A percentile compares a stretch with the other conserved stretches of the same genome.
Evolutionary conservation across 2,888 invertebrate species (phyloP).

Genomic region (Selenia dentaria): DNA sequence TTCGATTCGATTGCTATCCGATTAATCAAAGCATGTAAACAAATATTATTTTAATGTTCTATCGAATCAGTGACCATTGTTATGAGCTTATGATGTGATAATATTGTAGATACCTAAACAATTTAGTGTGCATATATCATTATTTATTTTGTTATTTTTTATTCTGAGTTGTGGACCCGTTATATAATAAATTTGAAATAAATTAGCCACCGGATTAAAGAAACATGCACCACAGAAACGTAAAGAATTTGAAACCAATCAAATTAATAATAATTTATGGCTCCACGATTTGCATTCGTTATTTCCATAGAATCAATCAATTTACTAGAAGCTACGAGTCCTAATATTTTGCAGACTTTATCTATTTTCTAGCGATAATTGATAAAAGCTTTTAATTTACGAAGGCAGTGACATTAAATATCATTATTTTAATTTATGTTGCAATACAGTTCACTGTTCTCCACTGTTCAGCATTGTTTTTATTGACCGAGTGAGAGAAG

Average conservation of each 20-base stretch:
- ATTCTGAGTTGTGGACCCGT: slow-evolving; percentile 10
- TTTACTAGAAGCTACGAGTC: background rate
- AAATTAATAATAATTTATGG: slow-evolving; percentile 5
- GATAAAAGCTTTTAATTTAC: slow-evolving; percentile 1
- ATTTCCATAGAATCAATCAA: background rate
- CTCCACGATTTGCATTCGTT: background rate
- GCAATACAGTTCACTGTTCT: too few species aligned
- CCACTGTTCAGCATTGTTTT: too few species aligned
- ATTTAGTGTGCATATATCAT: too few species aligned
- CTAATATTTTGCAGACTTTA: slow-evolving; percentile 1
- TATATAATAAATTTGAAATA: slow-evolving; percentile 1
- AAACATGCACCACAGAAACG: background rate
- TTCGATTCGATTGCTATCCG: slow-evolving; percentile 29
- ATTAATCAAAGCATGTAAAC: slow-evolving; percentile 27
- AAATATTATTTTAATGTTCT: slow-evolving; percentile 17
- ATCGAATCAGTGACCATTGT: slow-evolving; percentile 16
- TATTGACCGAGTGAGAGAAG: too few species aligned
- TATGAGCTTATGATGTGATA: too few species aligned
- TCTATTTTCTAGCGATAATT: slow-evolving; percentile 1
- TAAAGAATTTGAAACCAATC: background rate
- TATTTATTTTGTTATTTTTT: too few species aligned
- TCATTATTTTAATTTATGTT: too few species aligned
- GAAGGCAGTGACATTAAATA: background rate
- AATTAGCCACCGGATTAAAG: background rate
- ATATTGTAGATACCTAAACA: too few species aligned